Evolutionary conservation across 2,113 vertebrate genomes (phyloP).

Genomic region (Marmota monax): DNA sequence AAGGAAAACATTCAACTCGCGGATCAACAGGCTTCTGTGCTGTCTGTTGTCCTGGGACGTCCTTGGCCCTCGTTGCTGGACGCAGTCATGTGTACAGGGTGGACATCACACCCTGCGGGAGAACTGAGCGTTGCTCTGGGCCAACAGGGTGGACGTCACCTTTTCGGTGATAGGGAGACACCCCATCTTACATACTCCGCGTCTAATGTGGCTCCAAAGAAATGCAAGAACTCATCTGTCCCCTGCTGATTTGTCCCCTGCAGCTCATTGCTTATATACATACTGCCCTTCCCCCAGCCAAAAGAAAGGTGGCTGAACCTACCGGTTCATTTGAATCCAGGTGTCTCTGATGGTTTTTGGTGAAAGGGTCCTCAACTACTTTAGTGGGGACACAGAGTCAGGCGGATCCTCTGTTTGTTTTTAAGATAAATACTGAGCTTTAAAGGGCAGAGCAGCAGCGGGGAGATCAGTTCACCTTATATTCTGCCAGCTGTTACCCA

Average conservation of each 20-base stretch:
- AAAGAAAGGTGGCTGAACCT: neutral
- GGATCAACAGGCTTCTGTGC: conserved; percentile 3
- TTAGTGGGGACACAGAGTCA: neutral
- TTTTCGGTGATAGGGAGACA: accelerated
- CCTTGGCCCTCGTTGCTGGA: neutral
- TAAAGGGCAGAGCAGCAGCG: neutral
- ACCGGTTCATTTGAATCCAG: neutral
- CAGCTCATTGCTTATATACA: neutral
- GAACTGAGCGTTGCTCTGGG: neutral
- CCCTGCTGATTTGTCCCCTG: neutral
- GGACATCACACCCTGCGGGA: neutral
- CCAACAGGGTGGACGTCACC: neutral
- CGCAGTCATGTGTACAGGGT: accelerated
- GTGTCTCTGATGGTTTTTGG: neutral
- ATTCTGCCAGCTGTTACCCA: neutral
- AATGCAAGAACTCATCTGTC: neutral
- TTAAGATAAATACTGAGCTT: neutral
- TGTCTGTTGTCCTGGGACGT: neutral
- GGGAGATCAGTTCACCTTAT: neutral
- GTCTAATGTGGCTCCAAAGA: neutral
- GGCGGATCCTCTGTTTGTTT: neutral
- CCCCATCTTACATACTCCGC: neutral
- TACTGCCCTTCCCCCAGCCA: no score
- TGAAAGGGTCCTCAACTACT: neutral
- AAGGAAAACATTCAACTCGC: neutral